Base-by-base conservation (phyloP, 2,113 vertebrate species). In the Orthonyx spaldingii region DNA sequence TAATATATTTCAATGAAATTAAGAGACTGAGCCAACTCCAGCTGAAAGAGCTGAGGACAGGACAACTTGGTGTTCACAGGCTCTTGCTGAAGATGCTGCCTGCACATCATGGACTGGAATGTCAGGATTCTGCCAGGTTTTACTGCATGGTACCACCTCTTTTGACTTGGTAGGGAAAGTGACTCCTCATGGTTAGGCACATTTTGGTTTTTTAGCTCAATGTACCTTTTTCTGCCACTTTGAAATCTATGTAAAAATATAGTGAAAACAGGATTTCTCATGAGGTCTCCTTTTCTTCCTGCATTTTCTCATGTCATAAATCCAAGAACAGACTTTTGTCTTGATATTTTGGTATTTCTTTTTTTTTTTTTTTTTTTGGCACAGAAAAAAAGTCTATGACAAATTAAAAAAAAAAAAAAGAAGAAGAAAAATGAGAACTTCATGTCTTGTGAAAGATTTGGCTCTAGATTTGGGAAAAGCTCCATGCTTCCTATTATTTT, bases 261-360 rank as follows among this genome's bases (percentile, higher is more conserved):
- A 93, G 90, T 65, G 60, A 92, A 95, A 91, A 80, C 18, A 84
- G 65, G 26, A 27, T 96, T 97, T 96, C 80, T 95, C 56, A 37
- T 83, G 85, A 96, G 84, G 75, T 93, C 59, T 87, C 71, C 76
- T 92, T 96, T 97, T 84, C 60, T 95, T 94, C 69, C 72, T 96
- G 41, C 42, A 80, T 90, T 97, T 96, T 96, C 66, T 95, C 70
- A 66, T 70, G 64, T 64, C 85, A 27, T 70, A 93, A 95, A 81
- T 95, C 71, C n/a, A 92, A 79, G 46, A 90, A 83, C 50, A 95
- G 57, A 52, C 49, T 93, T 94, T 93, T 84, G 52, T 95, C 85
- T 90, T 86, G 56, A 57, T 90, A 82, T 88, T 95, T 84, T 88
- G 63, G 21, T 47, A 12, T 77, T 75, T 92, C 3, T 75, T 33